A percentile compares a stretch with the other conserved stretches of the same genome.
phyloP scores from a whole-genome alignment of 2,797 vertebrate genomes.

The Alosa sapidissima region DNA sequence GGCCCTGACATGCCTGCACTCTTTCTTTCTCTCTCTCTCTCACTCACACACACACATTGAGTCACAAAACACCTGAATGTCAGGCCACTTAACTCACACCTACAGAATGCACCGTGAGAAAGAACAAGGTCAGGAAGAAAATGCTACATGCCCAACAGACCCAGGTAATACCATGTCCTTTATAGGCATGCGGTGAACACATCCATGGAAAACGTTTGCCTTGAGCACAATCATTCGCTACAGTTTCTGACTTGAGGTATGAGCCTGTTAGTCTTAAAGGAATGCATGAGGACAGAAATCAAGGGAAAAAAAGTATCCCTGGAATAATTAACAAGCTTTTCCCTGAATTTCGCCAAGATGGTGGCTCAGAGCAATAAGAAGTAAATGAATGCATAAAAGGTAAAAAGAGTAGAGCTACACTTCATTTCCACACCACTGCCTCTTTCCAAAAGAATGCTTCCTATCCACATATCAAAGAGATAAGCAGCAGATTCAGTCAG shows the following conservation, averaged over 20 bases:
- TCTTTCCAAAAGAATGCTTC: background rate
- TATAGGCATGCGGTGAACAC: constrained; percentile 58
- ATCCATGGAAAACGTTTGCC: constrained; percentile 54
- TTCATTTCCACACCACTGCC: background rate
- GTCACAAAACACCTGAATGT: constrained; percentile 58
- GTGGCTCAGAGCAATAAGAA: background rate
- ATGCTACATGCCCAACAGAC: constrained; percentile 8
- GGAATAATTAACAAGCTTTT: constrained; percentile 26
- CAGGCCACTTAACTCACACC: constrained; percentile 37
- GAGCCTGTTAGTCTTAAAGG: constrained; percentile 59
- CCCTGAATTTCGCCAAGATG: background rate
- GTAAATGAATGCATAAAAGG: background rate
- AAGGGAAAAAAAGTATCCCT: constrained; percentile 27
- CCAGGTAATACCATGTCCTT: constrained; percentile 35
- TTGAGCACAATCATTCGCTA: constrained; percentile 70
- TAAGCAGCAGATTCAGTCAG: background rate
- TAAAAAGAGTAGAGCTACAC: background rate
- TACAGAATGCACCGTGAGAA: constrained; percentile 12
- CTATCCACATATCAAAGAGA: background rate
- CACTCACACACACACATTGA: constrained; percentile 41
- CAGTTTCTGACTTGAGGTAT: constrained; percentile 38
- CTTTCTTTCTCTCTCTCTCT: constrained; percentile 41
- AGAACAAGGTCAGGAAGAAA: constrained; percentile 27
- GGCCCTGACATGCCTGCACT: constrained; percentile 61
- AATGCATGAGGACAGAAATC: constrained; percentile 34